Conservation (phyloP, 2,888 invertebrate species). For the Hedychridium roseum region DNA sequence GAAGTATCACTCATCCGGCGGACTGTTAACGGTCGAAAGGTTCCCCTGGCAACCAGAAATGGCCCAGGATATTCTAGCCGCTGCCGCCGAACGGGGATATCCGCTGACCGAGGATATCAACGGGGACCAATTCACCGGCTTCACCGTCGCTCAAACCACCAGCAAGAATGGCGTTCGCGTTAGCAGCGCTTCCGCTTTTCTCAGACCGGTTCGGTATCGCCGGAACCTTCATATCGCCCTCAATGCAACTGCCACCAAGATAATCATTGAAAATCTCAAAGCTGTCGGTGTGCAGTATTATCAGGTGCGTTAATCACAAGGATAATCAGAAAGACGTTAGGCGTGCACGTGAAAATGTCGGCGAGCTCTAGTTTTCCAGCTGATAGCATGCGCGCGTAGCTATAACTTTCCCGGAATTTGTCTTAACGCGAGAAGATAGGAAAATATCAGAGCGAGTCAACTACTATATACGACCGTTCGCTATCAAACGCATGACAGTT, state of each 20-base stretch:
- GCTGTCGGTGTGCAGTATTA: conserved; percentile 71
- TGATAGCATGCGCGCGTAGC: no score
- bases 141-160: conserved; percentile 72
- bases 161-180: conserved; percentile 71
- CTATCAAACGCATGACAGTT: no score
- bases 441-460: no score
- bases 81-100: conserved; percentile 70
- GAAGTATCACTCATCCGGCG: conserved; percentile 70
- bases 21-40: conserved; percentile 71
- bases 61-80: conserved; percentile 71
- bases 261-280: conserved; percentile 65
- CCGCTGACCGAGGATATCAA: conserved; percentile 73
- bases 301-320: conserved; percentile 31
- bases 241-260: conserved; percentile 70
- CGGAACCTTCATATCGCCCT: conserved; percentile 71
- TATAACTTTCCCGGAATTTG: no score
- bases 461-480: no score
- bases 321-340: no score
- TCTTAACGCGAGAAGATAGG: no score
- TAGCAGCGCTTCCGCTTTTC: conserved; percentile 70
- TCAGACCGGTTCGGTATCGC: conserved; percentile 68
- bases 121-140: conserved; percentile 71
- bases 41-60: conserved; percentile 73
- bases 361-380: no score
- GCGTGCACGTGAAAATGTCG: no score